Conservation (phyloP, 2,797 vertebrate species). For the Channallabes apus region DNA sequence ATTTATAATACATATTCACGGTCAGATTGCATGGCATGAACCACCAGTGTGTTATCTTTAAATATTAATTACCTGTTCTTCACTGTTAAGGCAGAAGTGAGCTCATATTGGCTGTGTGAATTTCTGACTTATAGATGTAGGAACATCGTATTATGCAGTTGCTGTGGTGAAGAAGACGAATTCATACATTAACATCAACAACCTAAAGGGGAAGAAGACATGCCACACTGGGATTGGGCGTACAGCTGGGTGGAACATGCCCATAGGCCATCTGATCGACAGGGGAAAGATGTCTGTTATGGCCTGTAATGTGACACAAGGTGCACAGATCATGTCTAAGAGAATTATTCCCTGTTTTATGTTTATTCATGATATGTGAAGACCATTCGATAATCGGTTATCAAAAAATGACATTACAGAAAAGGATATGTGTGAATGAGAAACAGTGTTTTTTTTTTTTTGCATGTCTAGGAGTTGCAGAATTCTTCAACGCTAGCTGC, state of each 20-base stretch:
- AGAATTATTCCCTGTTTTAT: not conserved
- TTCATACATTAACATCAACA: slow-evolving; percentile 77
- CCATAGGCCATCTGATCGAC: slow-evolving; percentile 84
- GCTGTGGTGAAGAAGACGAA: slow-evolving; percentile 80
- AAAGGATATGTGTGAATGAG: not conserved
- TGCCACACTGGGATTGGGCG: slow-evolving; percentile 91
- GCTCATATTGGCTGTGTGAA: not conserved
- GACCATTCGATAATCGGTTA: not conserved
- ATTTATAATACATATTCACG: not conserved
- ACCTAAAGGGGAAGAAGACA: slow-evolving; percentile 76
- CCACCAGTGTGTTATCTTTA: not conserved
- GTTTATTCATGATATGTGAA: not conserved
- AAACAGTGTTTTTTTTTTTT: slow-evolving; percentile 29
- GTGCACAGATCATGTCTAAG: slow-evolving; percentile 61
- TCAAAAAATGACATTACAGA: not conserved
- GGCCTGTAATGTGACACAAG: slow-evolving; percentile 80
- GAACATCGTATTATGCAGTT: slow-evolving; percentile 83
- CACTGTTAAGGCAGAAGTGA: not conserved
- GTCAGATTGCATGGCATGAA: not conserved
- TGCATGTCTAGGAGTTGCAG: slow-evolving; percentile 75
- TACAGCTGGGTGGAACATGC: slow-evolving; percentile 90
- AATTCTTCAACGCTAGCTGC: slow-evolving; percentile 88
- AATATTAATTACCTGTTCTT: not conserved
- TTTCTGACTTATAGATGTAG: slow-evolving; percentile 62
- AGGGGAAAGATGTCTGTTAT: slow-evolving; percentile 85